Conservation (phyloP, 2,797 vertebrate genomes). For the Melanotaenia trifasciata region DNA sequence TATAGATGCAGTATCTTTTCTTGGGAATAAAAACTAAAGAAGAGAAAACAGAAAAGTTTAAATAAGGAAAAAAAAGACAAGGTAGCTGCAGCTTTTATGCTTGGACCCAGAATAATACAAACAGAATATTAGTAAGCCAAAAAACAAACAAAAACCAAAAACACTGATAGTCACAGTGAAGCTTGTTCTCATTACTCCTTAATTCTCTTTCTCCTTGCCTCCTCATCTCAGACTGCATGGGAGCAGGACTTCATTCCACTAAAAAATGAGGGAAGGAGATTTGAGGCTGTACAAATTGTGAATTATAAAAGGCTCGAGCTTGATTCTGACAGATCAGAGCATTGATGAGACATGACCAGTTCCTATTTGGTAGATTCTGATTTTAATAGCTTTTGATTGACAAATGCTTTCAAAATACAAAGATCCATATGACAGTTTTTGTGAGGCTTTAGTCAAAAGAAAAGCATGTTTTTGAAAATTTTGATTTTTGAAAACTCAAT, state of each 20-base stretch:
- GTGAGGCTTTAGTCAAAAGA: background rate
- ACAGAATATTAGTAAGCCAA: too few species aligned
- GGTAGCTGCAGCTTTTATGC: too few species aligned
- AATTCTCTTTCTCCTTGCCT: background rate
- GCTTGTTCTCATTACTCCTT: background rate
- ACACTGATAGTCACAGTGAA: too few species aligned
- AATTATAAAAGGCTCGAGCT: background rate
- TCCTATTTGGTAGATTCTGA: background rate
- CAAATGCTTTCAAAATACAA: background rate
- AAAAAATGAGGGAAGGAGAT: background rate
- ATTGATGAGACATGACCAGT: background rate
- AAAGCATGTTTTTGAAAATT: constrained; percentile 14
- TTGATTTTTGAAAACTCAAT: constrained; percentile 1
- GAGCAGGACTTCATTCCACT: background rate
- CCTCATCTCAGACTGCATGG: background rate
- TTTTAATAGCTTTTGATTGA: background rate
- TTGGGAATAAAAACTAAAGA: too few species aligned
- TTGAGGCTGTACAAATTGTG: background rate
- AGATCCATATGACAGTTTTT: background rate
- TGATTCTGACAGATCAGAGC: background rate
- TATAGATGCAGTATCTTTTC: too few species aligned
- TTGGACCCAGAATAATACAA: too few species aligned
- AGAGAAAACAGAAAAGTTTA: too few species aligned
- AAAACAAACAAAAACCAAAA: too few species aligned
- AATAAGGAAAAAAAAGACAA: too few species aligned